Base-by-base conservation (phyloP, 2,888 invertebrate genomes). In the Plebejus melissa region DNA sequence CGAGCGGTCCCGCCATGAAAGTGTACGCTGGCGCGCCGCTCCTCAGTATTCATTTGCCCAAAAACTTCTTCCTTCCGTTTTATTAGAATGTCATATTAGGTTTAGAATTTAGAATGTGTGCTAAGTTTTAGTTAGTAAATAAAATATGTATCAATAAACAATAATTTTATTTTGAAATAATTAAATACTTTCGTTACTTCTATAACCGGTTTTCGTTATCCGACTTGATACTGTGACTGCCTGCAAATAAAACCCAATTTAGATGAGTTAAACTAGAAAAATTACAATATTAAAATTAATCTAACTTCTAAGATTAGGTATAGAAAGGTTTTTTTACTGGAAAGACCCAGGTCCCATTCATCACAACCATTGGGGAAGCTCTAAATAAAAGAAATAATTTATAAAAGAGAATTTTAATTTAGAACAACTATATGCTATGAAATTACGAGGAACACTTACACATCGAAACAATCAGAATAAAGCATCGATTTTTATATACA, bases 41-140 rank as follows among this genome's bases (percentile, higher is more conserved):
- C 77, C 90, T 96, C 76, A 94, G 95, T 81, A 94, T 96, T 77
- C 93, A 94, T 84, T 90, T 97, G 76, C 96, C 97, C 1, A 93
- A 94, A 79, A 96, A 96, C 85, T 97, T 97, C 85, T 97, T 97
- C 86, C 96, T 96, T 83, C 97, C 97, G 1, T 95, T 95, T 80
- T 86, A 94, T 76, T 86, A 70, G 76, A 28, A 69, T 60, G 74
- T 71, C 22, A 75, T 79, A 13, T 16, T 16, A 16, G 16, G 54
- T 54, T 54, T 54, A 54, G 16, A 54, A 54, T 54, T 54, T 54
- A 54, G 54, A 54, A 54, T 16, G 54, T 16, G 16, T 54, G 4
- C 54, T 54, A 74, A 32, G 70, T 76, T 41, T 41, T 78, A 78
- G 58, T 80, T 74, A 81, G 77, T 82, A 90, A 92, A 92, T 92